Conservation (phyloP, 2,113 vertebrate species). For the Pterocles gutturalis region DNA sequence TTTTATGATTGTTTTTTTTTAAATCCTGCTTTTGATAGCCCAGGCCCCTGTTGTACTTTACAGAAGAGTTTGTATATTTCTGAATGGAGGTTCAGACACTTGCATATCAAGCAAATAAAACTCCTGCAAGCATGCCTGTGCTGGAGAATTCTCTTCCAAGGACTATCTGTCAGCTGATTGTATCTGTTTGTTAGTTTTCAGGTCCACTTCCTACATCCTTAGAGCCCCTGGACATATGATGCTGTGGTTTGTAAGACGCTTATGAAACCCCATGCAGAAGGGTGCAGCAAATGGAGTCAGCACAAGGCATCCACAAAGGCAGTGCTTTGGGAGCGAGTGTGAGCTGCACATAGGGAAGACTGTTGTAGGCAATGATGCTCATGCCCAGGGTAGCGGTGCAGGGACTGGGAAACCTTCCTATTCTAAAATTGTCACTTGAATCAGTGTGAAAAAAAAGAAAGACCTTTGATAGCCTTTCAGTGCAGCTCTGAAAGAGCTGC, state of each 20-base stretch:
- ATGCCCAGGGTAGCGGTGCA: neutral
- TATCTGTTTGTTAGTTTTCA: neutral
- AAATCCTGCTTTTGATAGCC: neutral
- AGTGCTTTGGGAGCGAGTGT: fast-evolving
- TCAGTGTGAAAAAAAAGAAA: neutral
- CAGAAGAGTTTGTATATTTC: neutral
- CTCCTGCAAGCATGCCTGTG: fast-evolving
- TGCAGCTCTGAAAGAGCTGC: neutral
- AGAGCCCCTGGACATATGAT: neutral
- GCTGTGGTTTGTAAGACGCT: neutral
- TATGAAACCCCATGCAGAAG: neutral
- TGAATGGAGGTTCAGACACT: neutral
- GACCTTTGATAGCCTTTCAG: neutral
- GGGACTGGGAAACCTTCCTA: neutral
- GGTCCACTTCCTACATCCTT: neutral
- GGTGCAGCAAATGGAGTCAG: neutral
- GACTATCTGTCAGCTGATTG: fast-evolving
- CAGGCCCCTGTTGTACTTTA: neutral
- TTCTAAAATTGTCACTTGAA: neutral
- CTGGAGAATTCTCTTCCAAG: neutral
- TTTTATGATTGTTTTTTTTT: neutral
- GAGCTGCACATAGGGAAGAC: neutral
- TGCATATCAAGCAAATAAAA: neutral
- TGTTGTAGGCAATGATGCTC: neutral
- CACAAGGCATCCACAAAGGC: neutral